Percentiles rank a stretch among this genome's conserved stretches.
phyloP scores from a whole-genome alignment of 2,888 invertebrate species.

The Drosophila pegasa region DNA sequence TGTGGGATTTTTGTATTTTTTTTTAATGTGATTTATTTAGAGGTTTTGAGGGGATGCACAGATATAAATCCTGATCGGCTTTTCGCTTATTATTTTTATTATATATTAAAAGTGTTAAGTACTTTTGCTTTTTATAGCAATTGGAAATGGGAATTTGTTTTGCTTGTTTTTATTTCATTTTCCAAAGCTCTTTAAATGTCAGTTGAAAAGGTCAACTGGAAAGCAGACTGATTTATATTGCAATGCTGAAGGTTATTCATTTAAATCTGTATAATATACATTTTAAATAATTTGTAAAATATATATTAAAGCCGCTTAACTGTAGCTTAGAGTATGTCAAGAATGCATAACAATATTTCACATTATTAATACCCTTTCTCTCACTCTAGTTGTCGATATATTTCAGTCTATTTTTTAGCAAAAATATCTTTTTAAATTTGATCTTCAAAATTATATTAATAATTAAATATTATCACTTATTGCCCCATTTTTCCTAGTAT shows the following conservation, averaged over 20 bases:
- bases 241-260: background rate
- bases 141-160: no score
- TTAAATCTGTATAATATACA: background rate
- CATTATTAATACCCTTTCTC: no score
- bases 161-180: background rate
- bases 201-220: background rate
- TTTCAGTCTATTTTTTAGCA: background rate
- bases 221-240: background rate
- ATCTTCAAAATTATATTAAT: no score
- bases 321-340: no score
- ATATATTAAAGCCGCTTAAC: background rate
- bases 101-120: background rate
- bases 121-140: background rate
- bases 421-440: background rate
- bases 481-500: background rate
- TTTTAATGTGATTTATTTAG: background rate
- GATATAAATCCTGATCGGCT: background rate
- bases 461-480: no score
- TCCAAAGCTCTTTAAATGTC: background rate
- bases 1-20: background rate
- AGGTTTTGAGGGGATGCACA: background rate
- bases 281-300: background rate
- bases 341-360: no score
- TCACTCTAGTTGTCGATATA: no score
- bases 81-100: background rate